Percentiles rank a stretch among this genome's conserved stretches.
Evolutionary conservation across 2,888 invertebrate species (phyloP).

Genomic region (Mycalesis mineus): DNA sequence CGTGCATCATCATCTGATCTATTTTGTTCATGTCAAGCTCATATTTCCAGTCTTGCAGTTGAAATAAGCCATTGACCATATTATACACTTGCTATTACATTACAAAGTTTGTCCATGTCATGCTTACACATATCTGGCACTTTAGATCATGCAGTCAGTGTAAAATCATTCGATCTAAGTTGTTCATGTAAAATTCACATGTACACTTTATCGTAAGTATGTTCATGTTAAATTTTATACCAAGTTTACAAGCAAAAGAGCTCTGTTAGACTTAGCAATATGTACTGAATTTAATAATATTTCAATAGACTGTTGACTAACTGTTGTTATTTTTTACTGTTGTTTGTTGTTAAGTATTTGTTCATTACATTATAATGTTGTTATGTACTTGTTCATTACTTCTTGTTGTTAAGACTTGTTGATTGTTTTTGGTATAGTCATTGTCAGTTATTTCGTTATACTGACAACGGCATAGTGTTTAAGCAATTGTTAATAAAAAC

Average conservation of each 20-base stretch:
- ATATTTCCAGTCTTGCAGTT: too few relatives aligned
- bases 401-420: background rate
- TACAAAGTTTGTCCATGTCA: background rate
- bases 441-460: background rate
- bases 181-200: background rate
- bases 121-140: background rate
- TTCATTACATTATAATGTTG: background rate
- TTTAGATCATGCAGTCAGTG: background rate
- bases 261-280: background rate
- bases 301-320: background rate
- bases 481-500: slow-evolving; percentile 1
- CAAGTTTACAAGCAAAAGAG: too few relatives aligned
- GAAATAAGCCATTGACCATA: too few relatives aligned
- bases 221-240: too few relatives aligned
- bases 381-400: background rate
- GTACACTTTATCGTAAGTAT: too few relatives aligned
- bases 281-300: too few relatives aligned
- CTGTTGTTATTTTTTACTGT: background rate
- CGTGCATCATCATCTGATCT: too few relatives aligned
- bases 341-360: background rate
- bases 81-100: too few relatives aligned
- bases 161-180: too few relatives aligned
- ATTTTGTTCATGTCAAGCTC: too few relatives aligned
- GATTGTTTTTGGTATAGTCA: background rate
- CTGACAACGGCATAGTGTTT: background rate